Base-by-base conservation (phyloP, 2,888 invertebrate genomes). In the Troides aeacus region DNA sequence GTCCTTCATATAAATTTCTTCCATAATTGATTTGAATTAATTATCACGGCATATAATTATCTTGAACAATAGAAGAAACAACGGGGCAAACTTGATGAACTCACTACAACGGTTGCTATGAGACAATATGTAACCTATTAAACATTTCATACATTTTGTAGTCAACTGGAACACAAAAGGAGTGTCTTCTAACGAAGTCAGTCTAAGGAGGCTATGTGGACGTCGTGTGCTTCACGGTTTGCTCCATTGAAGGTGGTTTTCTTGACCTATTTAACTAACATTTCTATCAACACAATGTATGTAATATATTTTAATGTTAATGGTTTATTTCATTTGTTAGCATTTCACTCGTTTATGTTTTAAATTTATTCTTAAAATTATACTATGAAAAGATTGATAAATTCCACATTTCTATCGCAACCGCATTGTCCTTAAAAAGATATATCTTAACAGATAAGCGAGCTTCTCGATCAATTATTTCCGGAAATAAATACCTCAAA, bases 91-190 rank as follows among this genome's bases (percentile, higher is more conserved):
- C 42, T 57, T 46, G 46, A 1, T 64, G 61, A 53, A 57, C 64
- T 57, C 39, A 57, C 42, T 65, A 42, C 39, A 23, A 64, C 60
- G 56, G n/a, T 64, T 69, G 15, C 64, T 64, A 50, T 18, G 36
- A 18, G 50, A 7, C 59, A 21, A 24, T 58, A 30, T 36, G 59
- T 23, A 53, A 17, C 21, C 53, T 24, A 53, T 24, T 61, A 46
- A 61, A 30, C 30, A 61, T 42, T 56, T 24, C 57, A 42, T 57
- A 42, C 60, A 57, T 65, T 36, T 23, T 57, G 56, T 39, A 18
- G 53, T 64, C 21, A 59, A 50, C n/a, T 30, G n/a, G 61, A 65
- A 69, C 42, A 65, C 46, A 46, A 64, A 65, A 61, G 60, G 53
- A 50, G 59, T 50, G 7, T 18, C 36, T 23, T 17, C 23, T 60